Evolutionary conservation across 2,888 invertebrate species (phyloP).

Genomic region (Andrena camellia): DNA sequence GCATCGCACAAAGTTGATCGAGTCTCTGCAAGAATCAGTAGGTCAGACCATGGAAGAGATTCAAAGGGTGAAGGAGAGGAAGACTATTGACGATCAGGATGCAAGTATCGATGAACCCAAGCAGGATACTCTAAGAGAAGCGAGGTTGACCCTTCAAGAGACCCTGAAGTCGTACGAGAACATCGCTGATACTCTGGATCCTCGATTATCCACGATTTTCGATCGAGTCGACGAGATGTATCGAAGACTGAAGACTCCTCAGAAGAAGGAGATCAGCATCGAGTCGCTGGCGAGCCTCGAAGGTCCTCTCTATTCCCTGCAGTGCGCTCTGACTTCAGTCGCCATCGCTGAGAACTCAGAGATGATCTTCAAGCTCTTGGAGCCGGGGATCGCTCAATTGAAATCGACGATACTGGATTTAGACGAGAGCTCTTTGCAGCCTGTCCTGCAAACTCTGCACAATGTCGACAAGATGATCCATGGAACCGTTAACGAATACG

Average conservation of each 20-base stretch:
- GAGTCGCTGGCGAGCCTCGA: slow-evolving; percentile 58
- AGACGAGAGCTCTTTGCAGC: slow-evolving; percentile 35
- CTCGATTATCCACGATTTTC: slow-evolving; percentile 54
- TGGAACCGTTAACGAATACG: slow-evolving; percentile 8
- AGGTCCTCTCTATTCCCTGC: slow-evolving; percentile 58
- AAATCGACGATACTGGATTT: slow-evolving; percentile 33
- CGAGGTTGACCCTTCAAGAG: slow-evolving; percentile 55
- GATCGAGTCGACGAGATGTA: slow-evolving; percentile 59
- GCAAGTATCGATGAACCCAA: slow-evolving; percentile 14
- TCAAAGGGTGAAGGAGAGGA: slow-evolving; percentile 44
- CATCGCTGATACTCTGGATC: slow-evolving; percentile 49
- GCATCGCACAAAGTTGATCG: slow-evolving; percentile 74
- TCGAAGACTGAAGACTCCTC: slow-evolving; percentile 45
- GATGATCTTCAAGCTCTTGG: slow-evolving; percentile 48
- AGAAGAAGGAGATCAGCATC: slow-evolving; percentile 41
- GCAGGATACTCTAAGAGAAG: slow-evolving; percentile 56
- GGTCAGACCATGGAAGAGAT: slow-evolving; percentile 70
- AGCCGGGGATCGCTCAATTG: slow-evolving; percentile 51
- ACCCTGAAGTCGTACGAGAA: slow-evolving; percentile 54
- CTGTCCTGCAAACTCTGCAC: slow-evolving; percentile 31
- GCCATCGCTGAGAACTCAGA: slow-evolving; percentile 34
- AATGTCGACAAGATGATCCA: slow-evolving; percentile 44
- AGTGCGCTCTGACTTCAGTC: slow-evolving; percentile 47
- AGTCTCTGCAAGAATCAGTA: slow-evolving; percentile 73
- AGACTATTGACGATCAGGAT: background rate